Conservation (phyloP, 2,797 vertebrate genomes). For the Sylvilagus floridanus region DNA sequence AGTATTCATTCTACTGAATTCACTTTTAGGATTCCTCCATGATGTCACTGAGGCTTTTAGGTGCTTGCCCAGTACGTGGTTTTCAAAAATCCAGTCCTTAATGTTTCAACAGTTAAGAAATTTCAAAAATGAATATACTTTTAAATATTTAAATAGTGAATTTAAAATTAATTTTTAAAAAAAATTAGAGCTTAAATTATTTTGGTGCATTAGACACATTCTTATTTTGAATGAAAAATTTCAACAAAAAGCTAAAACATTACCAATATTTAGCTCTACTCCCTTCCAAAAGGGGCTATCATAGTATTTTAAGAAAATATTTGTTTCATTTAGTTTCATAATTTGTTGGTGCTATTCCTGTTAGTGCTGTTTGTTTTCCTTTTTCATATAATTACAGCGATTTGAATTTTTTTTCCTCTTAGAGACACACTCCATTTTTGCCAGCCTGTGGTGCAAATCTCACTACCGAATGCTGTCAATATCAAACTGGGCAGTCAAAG, state of each 20-base stretch:
- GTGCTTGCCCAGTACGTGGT: not conserved
- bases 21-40: not conserved
- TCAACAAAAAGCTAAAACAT: not conserved
- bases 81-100: conserved; percentile 10
- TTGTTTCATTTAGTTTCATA: not conserved
- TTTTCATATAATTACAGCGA: not conserved
- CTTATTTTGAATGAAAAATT: conserved; percentile 28
- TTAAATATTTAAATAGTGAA: conserved; percentile 40
- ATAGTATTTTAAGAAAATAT: conserved; percentile 21
- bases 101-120: not conserved
- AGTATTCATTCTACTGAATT: not conserved
- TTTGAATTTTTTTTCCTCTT: not conserved
- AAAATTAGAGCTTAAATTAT: conserved; percentile 24
- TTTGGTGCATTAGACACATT: not conserved
- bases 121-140: not conserved
- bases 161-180: conserved; percentile 35
- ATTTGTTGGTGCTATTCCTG: not conserved
- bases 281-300: not conserved
- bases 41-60: not conserved
- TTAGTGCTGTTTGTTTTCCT: not conserved
- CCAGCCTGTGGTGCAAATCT: conserved; percentile 13
- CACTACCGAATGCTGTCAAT: conserved; percentile 1
- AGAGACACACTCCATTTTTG: conserved; percentile 39
- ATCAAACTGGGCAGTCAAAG: conserved; percentile 7
- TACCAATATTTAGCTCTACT: not conserved